These are phyloP conservation scores for Trididemnum miniatum DNA, from an alignment of 23 tunicate species.

Conservation along the genomic window DNA sequence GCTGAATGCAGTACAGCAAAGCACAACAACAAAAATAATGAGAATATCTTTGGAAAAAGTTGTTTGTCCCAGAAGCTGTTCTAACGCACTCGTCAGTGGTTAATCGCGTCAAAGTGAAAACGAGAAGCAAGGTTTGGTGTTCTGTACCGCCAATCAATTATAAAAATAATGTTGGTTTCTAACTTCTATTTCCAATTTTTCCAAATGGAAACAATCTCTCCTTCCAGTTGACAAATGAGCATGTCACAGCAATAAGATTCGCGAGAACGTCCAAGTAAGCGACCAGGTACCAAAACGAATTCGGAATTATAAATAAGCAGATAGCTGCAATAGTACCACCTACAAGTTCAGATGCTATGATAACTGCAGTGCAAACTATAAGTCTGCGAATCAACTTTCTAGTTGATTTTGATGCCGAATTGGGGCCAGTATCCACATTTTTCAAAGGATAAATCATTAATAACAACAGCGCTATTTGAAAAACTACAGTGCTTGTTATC, in stretches of 20 bases:
- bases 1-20: no score
- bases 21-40: no score
- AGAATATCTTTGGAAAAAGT: no score
- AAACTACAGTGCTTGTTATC: background rate
- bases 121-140: no score
- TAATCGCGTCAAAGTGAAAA: no score
- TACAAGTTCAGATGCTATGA: constrained; percentile 27
- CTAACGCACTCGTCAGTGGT: no score
- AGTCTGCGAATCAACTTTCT: constrained; percentile 15
- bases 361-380: constrained; percentile 24
- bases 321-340: constrained; percentile 16
- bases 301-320: constrained; percentile 28
- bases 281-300: constrained; percentile 50
- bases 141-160: no score
- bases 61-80: no score
- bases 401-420: background rate
- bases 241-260: constrained; percentile 28
- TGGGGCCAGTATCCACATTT: background rate
- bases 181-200: background rate
- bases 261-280: constrained; percentile 29
- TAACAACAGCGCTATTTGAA: constrained; percentile 31
- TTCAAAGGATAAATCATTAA: constrained; percentile 37
- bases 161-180: no score
- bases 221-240: constrained; percentile 41
- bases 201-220: constrained; percentile 37